Conservation (phyloP, 2,888 invertebrate species). For the Drosophila greeni region DNA sequence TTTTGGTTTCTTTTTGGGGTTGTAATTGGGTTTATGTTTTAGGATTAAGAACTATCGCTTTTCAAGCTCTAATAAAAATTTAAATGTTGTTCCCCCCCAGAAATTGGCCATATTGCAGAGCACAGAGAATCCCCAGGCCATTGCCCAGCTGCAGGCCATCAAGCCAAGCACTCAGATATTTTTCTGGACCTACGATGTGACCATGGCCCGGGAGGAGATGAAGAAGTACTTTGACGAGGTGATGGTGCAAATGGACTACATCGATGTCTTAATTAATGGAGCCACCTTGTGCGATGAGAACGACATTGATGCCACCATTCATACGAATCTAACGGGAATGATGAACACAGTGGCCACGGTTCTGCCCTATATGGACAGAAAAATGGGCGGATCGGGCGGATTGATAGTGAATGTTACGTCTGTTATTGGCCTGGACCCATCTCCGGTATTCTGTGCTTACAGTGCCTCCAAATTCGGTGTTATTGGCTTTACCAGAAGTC, state of each 20-base stretch:
- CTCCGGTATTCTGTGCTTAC: constrained; percentile 74
- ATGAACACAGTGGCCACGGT: constrained; percentile 73
- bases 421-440: constrained; percentile 69
- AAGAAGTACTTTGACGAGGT: constrained; percentile 69
- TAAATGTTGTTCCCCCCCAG: constrained; percentile 40
- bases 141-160: constrained; percentile 57
- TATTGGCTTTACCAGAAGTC: constrained; percentile 76
- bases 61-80: neutral
- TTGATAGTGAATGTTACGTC: constrained; percentile 78
- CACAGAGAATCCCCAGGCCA: constrained; percentile 57
- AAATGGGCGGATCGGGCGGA: constrained; percentile 77
- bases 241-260: constrained; percentile 68
- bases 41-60: constrained; percentile 12
- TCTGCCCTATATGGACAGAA: constrained; percentile 77
- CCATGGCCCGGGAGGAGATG: constrained; percentile 68
- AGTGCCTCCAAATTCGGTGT: constrained; percentile 77
- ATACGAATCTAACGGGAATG: constrained; percentile 68
- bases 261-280: constrained; percentile 72
- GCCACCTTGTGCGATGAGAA: constrained; percentile 65
- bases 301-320: constrained; percentile 63
- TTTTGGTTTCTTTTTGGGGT: neutral
- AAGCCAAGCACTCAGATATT: constrained; percentile 60
- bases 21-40: constrained; percentile 31
- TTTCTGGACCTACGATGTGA: constrained; percentile 70
- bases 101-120: constrained; percentile 71